Percentiles rank a stretch among this genome's conserved stretches.
Evolutionary conservation across 1,140 invertebrate species (phyloP).

Genomic region (Pogonomyrmex barbatus): DNA sequence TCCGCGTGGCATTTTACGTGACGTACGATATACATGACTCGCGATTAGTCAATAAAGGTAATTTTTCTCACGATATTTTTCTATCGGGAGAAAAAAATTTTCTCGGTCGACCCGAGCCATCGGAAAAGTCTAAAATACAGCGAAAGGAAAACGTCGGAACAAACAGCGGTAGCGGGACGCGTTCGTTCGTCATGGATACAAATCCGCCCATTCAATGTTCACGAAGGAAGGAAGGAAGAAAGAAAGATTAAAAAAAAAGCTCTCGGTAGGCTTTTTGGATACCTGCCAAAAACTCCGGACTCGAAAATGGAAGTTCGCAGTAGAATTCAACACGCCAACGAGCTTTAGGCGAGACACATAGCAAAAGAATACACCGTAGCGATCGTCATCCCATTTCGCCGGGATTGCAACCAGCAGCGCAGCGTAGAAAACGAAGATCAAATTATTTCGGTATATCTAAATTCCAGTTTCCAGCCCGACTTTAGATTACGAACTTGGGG

Average conservation of each 20-base stretch:
- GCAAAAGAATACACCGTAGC: slow-evolving; percentile 15
- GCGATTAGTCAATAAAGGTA: slow-evolving; percentile 50
- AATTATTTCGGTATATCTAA: slow-evolving; percentile 45
- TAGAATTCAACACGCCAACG: slow-evolving; percentile 12
- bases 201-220: slow-evolving; percentile 53
- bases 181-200: slow-evolving; percentile 34
- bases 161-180: not conserved
- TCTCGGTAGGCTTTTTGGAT: slow-evolving; percentile 37
- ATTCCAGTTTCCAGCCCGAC: slow-evolving; percentile 28
- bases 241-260: not conserved
- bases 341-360: slow-evolving; percentile 15
- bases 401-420: not conserved
- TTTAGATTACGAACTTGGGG: slow-evolving; percentile 11
- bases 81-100: not conserved
- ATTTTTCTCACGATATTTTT: slow-evolving; percentile 33
- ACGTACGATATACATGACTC: slow-evolving; percentile 37
- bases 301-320: not conserved
- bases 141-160: slow-evolving; percentile 29
- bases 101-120: not conserved
- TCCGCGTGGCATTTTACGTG: slow-evolving; percentile 30
- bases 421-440: slow-evolving; percentile 22
- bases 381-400: slow-evolving; percentile 13
- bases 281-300: slow-evolving; percentile 41
- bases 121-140: slow-evolving; percentile 39
- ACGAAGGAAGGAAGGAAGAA: slow-evolving; percentile 20